These are phyloP conservation scores for Epinotia demarniana DNA, from an alignment of 2,888 invertebrate species.

Conservation along the genomic window DNA sequence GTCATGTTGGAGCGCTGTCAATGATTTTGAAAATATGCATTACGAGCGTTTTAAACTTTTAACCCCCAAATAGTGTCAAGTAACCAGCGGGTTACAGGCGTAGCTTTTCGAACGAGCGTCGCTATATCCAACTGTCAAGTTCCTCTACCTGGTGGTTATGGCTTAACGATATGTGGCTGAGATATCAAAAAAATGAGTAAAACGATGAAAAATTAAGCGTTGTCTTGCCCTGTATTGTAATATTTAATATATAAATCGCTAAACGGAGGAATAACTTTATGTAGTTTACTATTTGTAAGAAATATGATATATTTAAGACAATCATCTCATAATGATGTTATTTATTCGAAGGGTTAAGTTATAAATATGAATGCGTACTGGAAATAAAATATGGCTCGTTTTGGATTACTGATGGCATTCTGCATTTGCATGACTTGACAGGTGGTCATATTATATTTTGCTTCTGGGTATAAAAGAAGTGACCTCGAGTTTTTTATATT, in stretches of 20 bases:
- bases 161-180: not conserved
- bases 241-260: not conserved
- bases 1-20: no score
- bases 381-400: constrained; percentile 12
- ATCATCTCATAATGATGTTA: not conserved
- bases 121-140: no score
- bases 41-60: no score
- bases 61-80: no score
- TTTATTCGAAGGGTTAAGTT: constrained; percentile 24
- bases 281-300: not conserved
- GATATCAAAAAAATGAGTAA: not conserved
- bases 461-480: not conserved
- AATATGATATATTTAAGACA: not conserved
- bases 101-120: no score
- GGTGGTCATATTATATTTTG: not conserved
- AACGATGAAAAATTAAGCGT: not conserved
- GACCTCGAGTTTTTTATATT: no score
- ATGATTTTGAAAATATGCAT: no score
- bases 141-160: not conserved
- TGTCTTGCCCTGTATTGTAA: not conserved
- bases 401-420: not conserved
- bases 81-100: no score
- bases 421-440: not conserved
- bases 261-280: not conserved
- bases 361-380: constrained; percentile 17